Conservation (phyloP, 1,140 invertebrate species). For the Drosophila quadrilineata region DNA sequence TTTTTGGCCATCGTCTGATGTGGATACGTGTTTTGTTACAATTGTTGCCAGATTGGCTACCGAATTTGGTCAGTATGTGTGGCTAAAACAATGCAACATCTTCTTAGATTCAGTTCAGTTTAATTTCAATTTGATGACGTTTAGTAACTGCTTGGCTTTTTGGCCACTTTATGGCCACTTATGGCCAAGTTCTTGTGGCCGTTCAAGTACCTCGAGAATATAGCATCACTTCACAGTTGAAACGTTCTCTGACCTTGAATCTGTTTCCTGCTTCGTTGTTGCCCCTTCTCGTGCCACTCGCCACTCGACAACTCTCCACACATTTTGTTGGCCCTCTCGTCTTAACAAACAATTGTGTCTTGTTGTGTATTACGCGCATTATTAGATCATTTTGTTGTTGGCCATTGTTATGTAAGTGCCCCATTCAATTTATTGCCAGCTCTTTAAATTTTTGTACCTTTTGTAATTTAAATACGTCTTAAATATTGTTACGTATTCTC, state of each 20-base stretch:
- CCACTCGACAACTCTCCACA: too few species aligned
- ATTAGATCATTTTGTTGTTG: conserved; percentile 17
- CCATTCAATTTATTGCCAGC: too few species aligned
- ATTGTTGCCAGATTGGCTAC: conserved; percentile 16
- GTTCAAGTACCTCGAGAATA: conserved; percentile 22
- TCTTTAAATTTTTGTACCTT: not conserved
- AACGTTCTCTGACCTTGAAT: conserved; percentile 45
- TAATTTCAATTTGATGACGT: conserved; percentile 1
- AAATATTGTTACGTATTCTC: not conserved
- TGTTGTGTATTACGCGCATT: conserved; percentile 20
- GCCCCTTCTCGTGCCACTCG: too few species aligned
- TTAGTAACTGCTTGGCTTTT: too few species aligned
- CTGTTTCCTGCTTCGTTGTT: conserved; percentile 42
- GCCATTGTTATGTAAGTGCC: conserved; percentile 24
- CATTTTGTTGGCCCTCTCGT: too few species aligned
- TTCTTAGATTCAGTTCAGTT: too few species aligned
- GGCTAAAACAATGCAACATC: too few species aligned
- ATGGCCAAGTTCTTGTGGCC: conserved; percentile 18
- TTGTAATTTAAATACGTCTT: conserved; percentile 24
- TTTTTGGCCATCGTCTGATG: conserved; percentile 2
- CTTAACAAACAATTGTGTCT: too few species aligned
- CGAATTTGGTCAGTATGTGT: conserved; percentile 1
- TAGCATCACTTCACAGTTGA: conserved; percentile 38
- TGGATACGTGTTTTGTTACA: not conserved
- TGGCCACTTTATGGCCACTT: not conserved